phyloP scores from a whole-genome alignment of 2,888 invertebrate species.

The Cheilosia variabilis region DNA sequence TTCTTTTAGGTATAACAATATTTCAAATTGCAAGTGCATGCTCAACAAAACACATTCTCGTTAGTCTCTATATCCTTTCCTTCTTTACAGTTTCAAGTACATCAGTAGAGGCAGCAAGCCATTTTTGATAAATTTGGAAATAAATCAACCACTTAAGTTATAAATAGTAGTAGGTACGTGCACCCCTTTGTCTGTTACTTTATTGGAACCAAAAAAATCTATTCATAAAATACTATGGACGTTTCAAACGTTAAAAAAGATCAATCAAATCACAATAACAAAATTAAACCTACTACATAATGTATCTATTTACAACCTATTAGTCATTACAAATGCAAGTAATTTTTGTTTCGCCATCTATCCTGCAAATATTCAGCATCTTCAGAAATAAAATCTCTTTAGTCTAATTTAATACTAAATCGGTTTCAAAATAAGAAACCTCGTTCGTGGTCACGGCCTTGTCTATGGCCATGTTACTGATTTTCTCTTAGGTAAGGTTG shows the following conservation, averaged over 20 bases:
- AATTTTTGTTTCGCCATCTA: not conserved
- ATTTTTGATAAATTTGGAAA: too few relatives aligned
- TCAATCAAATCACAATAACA: not conserved
- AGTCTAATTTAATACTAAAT: conserved; percentile 15
- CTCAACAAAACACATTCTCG: too few relatives aligned
- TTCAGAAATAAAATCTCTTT: not conserved
- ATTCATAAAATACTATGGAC: not conserved
- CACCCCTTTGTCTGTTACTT: not conserved
- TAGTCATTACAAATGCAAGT: not conserved
- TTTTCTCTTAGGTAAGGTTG: conserved; percentile 40
- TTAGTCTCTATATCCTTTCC: too few relatives aligned
- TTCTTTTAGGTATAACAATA: too few relatives aligned
- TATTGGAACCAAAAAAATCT: conserved; percentile 6
- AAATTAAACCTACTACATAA: too few relatives aligned
- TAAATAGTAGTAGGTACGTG: not conserved
- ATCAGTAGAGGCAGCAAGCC: too few relatives aligned
- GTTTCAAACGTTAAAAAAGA: not conserved
- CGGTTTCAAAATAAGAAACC: conserved; percentile 13
- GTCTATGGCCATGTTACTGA: conserved; percentile 1
- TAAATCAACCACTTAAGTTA: too few relatives aligned
- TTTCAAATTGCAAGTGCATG: too few relatives aligned
- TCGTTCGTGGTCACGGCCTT: not conserved
- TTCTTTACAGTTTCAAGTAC: too few relatives aligned
- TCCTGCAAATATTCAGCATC: not conserved
- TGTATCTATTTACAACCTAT: too few relatives aligned